Evolutionary conservation across 2,888 invertebrate genomes (phyloP), one percentile per base, ranked within the genome.

Genomic region (Euplagia quadripunctaria): DNA sequence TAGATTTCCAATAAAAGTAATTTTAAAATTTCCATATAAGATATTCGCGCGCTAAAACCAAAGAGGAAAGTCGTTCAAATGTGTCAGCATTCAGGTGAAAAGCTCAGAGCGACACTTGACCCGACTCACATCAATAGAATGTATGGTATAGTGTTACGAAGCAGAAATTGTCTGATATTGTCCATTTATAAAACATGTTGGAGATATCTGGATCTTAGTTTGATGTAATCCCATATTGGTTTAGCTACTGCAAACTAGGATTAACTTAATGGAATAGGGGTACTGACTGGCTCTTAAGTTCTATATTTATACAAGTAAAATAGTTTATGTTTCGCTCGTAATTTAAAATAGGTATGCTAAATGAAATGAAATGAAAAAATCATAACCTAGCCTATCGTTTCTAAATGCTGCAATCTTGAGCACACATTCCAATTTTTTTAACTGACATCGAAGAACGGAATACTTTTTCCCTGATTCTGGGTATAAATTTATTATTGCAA

Each of bases 41-140:
- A 55, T 17, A 17, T 55, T 17, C 43, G 17, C 17, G 0, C 1
- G n/a, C 7, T 55, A 55, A n/a, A 55, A 55, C n/a, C n/a, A 4
- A 8, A 8, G n/a, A 9, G 7, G n/a, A 55, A n/a, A 8, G 7
- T 55, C 55, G 9, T 9, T 55, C 8, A n/a, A 55, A 55, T 55
- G n/a, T 55, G 55, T 55, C 55, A 55, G 9, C n/a, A 9, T n/a
- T 55, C 55, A 20, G 55, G 20, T 20, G 0, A 11, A 55, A 55
- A 9, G n/a, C 9, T 55, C n/a, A 55, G n/a, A 55, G n/a, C 55
- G n/a, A 11, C n/a, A 55, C 55, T 55, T 55, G 55, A 55, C 55
- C 55, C n/a, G 55, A 55, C n/a, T n/a, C n/a, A 55, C 55, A 20
- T 55, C 55, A 55, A 55, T 55, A 20, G 55, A 55, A 55, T n/a